Evolutionary conservation across 2,113 vertebrate genomes (phyloP), one percentile per base, ranked within the genome.

Genomic region (Phalacrocorax carbo): DNA sequence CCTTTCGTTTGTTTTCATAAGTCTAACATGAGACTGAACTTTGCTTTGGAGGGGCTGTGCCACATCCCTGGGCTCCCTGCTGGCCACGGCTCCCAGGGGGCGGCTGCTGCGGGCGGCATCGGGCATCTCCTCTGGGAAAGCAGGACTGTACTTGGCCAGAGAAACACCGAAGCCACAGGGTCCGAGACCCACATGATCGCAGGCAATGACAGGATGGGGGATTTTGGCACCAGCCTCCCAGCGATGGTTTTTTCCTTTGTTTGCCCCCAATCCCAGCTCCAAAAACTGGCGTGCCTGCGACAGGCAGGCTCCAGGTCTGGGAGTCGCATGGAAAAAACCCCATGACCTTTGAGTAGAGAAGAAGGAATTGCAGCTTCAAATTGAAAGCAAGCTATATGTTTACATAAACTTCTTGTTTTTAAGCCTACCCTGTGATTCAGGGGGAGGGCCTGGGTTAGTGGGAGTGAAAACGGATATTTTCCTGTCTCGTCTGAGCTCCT

Each of bases 401-500:
- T 96, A 86, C 29, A 79, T 58, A 71, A 96, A 92, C n/a, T 32
- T 75, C 48, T 40, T 68, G 48, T 19, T 95, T 77, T 71, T 13
- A 46, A 91, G 80, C 55, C 83, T 64, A 86, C 55, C 27, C 68
- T 60, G 83, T 96, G 95, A 91, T 96, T 84, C 93, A 91, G 78
- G 55, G 93, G 94, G 69, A 92, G 79, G 91, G 71, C 70, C 93
- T 32, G 82, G 54, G 27, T 44, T 81, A 66, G 36, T 6, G 2
- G 82, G 86, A 90, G 64, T 86, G 88, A 92, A 95, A 94, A n/a
- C 9, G 0, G 42, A 89, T 81, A 34, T 42, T 71, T 96, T 94
- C 77, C 94, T 62, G 77, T 93, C 92, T 14, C 7, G 92, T 92
- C 93, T 94, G 95, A 96, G 81, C 68, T 80, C 80, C 80, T n/a